Conservation (phyloP, 2,113 vertebrate genomes). For the Actinemys pallida region DNA sequence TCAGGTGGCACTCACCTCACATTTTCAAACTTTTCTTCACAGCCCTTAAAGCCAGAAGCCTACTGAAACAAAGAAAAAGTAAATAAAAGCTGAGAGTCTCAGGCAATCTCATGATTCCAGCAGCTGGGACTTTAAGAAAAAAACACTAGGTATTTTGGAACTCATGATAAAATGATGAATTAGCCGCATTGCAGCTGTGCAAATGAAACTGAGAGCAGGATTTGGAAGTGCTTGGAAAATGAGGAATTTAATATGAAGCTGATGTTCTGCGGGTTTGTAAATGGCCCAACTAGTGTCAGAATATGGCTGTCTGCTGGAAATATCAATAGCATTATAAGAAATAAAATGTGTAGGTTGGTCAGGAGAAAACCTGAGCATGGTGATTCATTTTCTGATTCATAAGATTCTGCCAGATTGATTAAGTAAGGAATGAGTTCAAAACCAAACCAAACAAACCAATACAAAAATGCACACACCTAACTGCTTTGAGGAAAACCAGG, state of each 20-base stretch:
- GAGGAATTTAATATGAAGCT: neutral
- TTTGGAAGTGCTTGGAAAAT: neutral
- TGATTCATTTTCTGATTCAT: neutral
- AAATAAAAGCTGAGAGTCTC: neutral
- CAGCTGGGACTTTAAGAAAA: neutral
- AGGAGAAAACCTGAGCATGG: neutral
- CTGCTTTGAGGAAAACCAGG: neutral
- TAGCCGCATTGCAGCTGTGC: neutral
- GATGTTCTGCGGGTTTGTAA: neutral
- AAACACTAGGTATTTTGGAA: neutral
- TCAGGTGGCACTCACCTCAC: neutral
- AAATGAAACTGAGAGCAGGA: neutral
- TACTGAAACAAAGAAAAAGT: neutral
- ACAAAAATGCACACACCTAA: neutral
- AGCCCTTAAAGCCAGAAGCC: neutral
- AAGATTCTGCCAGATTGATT: neutral
- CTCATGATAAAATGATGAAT: neutral
- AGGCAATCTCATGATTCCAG: neutral
- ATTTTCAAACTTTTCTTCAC: neutral
- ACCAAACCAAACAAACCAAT: neutral
- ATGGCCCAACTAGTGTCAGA: neutral
- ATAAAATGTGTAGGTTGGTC: neutral
- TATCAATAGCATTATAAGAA: neutral
- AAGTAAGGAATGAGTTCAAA: neutral
- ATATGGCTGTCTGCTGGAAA: neutral